Evolutionary conservation across 2,888 invertebrate genomes (phyloP).

Genomic region (Suillia variegata): DNA sequence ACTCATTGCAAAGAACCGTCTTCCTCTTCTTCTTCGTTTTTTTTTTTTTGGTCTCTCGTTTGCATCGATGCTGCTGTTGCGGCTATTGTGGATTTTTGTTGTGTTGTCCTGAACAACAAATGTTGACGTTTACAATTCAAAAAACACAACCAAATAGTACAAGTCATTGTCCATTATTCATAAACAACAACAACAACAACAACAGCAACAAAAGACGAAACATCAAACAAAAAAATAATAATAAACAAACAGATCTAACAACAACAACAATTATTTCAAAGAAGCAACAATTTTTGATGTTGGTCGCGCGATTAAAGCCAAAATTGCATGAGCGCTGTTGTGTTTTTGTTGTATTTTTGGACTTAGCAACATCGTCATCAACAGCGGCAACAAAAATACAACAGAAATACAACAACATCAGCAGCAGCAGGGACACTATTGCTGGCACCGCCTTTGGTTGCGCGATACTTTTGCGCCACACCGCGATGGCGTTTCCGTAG

Average conservation of each 20-base stretch:
- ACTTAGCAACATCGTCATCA: too few relatives aligned
- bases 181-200: conserved; percentile 2
- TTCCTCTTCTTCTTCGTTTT: too few relatives aligned
- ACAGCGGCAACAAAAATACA: too few relatives aligned
- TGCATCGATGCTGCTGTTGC: not conserved
- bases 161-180: conserved; percentile 1
- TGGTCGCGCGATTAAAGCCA: not conserved
- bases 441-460: not conserved
- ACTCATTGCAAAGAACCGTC: not conserved
- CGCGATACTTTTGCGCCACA: too few relatives aligned
- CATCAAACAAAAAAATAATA: not conserved
- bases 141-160: not conserved
- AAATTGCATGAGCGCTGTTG: too few relatives aligned
- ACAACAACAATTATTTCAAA: too few relatives aligned
- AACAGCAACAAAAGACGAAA: not conserved
- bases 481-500: too few relatives aligned
- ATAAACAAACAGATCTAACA: too few relatives aligned
- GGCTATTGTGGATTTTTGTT: not conserved
- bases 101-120: not conserved
- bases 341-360: too few relatives aligned
- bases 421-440: not conserved
- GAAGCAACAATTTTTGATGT: not conserved
- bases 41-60: too few relatives aligned
- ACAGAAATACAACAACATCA: not conserved
- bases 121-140: not conserved